These are phyloP conservation scores for Drosophila ercepeae DNA, from an alignment of 1,140 invertebrate species.

Conservation along the genomic window DNA sequence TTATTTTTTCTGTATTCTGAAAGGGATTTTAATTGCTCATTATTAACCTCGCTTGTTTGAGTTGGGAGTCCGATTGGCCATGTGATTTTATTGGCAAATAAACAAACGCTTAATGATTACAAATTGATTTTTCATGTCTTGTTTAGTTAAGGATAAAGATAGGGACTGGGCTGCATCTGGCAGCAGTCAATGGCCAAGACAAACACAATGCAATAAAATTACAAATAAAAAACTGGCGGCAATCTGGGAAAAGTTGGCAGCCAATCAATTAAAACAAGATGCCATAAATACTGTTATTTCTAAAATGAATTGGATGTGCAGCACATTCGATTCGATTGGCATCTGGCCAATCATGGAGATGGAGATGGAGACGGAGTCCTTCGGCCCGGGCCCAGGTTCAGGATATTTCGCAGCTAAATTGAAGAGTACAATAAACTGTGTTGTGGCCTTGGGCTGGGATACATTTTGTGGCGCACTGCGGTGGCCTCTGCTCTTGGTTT, in stretches of 20 bases:
- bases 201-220: slow-evolving; percentile 62
- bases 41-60: neutral
- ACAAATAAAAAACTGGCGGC: slow-evolving; percentile 52
- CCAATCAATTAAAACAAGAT: slow-evolving; percentile 68
- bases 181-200: slow-evolving; percentile 34
- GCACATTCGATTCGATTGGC: slow-evolving; percentile 58
- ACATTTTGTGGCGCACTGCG: slow-evolving; percentile 43
- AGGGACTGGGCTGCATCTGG: slow-evolving; percentile 42
- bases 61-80: slow-evolving; percentile 4
- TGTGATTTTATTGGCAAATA: slow-evolving; percentile 46
- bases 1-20: neutral
- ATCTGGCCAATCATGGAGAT: slow-evolving; percentile 48
- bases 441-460: slow-evolving; percentile 8
- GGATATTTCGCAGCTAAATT: neutral
- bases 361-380: slow-evolving; percentile 14
- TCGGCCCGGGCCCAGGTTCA: neutral
- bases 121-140: slow-evolving; percentile 63
- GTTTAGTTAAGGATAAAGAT: slow-evolving; percentile 1
- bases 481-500: slow-evolving; percentile 14
- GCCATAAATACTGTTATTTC: slow-evolving; percentile 60
- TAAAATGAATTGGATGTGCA: slow-evolving; percentile 36
- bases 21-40: slow-evolving; percentile 1
- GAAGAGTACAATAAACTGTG: slow-evolving; percentile 26
- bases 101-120: slow-evolving; percentile 54
- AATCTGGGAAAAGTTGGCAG: slow-evolving; percentile 62